Evolutionary conservation across 2,797 vertebrate genomes (phyloP), one percentile per base, ranked within the genome.

Genomic region (Sebastolobus alascanus): DNA sequence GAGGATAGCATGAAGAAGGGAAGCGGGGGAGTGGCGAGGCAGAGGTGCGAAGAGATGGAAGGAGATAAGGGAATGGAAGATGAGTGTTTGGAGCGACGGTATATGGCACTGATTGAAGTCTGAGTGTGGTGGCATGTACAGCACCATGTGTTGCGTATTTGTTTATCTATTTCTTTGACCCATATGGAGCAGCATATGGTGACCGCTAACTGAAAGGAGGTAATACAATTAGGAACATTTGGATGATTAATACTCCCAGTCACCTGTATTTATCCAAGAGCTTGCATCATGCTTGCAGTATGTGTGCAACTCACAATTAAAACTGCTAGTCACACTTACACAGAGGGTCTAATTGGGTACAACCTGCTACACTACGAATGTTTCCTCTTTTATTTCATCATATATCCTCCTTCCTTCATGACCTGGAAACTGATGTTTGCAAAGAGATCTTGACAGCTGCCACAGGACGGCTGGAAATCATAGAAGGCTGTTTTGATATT

Each of bases 141-240:
- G 73, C n/a, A n/a, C 33, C 68, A 56, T 74, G 75, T 82, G 70
- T 73, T 40, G 0, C 20, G n/a, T 52, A 43, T 68, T 70, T 69
- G 68, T 79, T 46, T 68, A 71, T 74, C 38, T 43, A 20, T 74
- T 80, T 67, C 13, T 73, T 67, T 88, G 74, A 78, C 65, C 82
- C 75, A 79, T 81, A 79, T 80, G 80, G 40, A 76, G 79, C 37
- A 78, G 60, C 87, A 91, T 85, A 85, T 88, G 83, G 82, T 75
- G 38, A 61, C 35, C 4, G 1, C 66, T 27, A 35, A 69, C 33
- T 76, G 43, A 66, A 72, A 80, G 25, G 8, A 61, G 56, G 52
- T 69, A 61, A 71, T 71, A 65, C 55, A 85, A 69, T 86, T 54
- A 74, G 67, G 43, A 64, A 20, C 69, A 73, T 70, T 79, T 80